Percentiles rank a stretch among this genome's conserved stretches.
phyloP scores from a whole-genome alignment of 1,140 invertebrate genomes.

The Scylla paramamosain region DNA sequence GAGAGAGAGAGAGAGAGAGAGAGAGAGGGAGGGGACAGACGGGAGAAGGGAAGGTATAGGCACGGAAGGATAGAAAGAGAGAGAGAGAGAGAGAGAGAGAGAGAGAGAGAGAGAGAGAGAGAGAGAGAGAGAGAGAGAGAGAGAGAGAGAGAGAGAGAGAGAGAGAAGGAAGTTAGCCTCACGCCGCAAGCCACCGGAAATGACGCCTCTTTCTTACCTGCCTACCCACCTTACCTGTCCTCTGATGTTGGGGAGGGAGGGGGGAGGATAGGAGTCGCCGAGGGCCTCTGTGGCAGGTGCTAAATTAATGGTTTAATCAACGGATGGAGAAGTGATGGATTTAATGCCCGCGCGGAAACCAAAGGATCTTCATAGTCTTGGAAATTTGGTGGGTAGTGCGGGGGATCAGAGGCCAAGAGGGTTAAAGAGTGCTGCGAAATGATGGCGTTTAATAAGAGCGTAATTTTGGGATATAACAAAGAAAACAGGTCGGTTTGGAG shows the following conservation, averaged over 20 bases:
- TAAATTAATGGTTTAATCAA: constrained; percentile 7
- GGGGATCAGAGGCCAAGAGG: neutral
- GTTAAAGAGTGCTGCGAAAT: neutral
- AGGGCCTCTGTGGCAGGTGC: neutral
- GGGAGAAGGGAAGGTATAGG: neutral
- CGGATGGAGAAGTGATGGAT: neutral
- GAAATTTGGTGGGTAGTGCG: neutral
- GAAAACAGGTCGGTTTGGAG: neutral
- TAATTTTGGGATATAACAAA: neutral
- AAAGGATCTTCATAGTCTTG: neutral
- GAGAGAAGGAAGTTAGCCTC: neutral
- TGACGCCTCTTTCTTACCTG: neutral
- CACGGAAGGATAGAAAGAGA: neutral
- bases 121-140: too few relatives aligned
- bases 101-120: too few relatives aligned
- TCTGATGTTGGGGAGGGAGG: neutral
- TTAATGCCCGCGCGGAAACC: neutral
- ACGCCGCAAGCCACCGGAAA: constrained; percentile 17
- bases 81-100: neutral
- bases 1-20: neutral
- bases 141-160: too few relatives aligned
- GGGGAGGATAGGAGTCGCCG: neutral
- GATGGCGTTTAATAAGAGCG: neutral
- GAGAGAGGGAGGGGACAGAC: neutral
- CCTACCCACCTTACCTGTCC: neutral